Evolutionary conservation across 2,888 invertebrate genomes (phyloP).

Genomic region (Ischnus inquisitorius): DNA sequence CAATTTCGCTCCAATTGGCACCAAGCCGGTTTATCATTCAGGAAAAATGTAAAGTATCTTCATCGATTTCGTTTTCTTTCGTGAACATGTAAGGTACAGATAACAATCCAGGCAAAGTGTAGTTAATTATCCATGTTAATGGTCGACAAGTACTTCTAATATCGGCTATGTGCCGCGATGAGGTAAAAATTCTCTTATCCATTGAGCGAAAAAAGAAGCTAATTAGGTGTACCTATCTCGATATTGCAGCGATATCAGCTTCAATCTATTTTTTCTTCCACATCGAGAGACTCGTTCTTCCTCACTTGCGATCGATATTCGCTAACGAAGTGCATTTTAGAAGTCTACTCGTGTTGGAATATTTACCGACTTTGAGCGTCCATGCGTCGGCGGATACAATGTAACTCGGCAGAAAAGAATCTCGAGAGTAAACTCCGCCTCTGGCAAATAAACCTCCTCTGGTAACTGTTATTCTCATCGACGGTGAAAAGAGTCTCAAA

Average conservation of each 20-base stretch:
- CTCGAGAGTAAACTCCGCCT: conserved; percentile 26
- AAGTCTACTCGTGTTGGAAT: neutral
- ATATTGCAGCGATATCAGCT: neutral
- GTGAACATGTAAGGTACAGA: too few species aligned
- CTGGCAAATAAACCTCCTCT: conserved; percentile 23
- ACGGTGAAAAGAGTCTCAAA: conserved; percentile 48
- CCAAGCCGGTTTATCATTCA: too few species aligned
- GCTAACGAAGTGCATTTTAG: neutral
- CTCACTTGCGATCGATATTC: neutral
- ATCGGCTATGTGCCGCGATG: too few species aligned
- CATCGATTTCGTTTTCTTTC: too few species aligned
- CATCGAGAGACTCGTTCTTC: neutral
- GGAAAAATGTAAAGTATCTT: too few species aligned
- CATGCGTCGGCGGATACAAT: neutral
- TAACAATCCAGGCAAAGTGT: too few species aligned
- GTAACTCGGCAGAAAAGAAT: conserved; percentile 20
- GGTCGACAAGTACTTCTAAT: neutral
- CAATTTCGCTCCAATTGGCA: too few species aligned
- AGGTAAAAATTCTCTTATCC: too few species aligned
- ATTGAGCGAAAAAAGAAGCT: neutral
- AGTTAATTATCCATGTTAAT: too few species aligned
- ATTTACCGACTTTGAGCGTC: too few species aligned
- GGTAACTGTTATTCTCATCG: conserved; percentile 27
- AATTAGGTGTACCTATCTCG: neutral
- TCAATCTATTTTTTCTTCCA: neutral